Base-by-base conservation (phyloP, 2,888 invertebrate genomes). In the Polyommatus icarus region DNA sequence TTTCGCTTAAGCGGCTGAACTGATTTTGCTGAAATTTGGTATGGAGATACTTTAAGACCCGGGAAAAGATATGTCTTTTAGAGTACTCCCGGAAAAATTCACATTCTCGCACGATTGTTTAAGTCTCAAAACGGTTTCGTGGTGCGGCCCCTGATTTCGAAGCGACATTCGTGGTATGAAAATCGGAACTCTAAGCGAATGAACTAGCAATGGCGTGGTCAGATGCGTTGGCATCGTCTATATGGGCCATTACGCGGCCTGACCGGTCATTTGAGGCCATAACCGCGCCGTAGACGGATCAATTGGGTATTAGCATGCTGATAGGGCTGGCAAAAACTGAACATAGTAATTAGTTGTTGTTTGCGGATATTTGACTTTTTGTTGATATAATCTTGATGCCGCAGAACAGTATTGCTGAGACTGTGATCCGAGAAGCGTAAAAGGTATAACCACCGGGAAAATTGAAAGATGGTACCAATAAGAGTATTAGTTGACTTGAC, bases 201-300 rank as follows among this genome's bases (percentile, higher is more conserved):
- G 67, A 67, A 67, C 29, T 29, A 29, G 15, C 67, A 67, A 67
- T 67, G 12, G 67, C 67, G 20, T 20, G 67, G 67, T 67, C 67
- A 29, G 67, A 67, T 67, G 67, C 24, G 67, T 12, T 54, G 54
- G 18, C 5, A 29, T 24, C 20, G 24, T 12, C 8, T 67, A 24
- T 29, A 15, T 15, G 29, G 61, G 67, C 15, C 32, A 32, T 67
- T 67, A 15, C 29, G 67, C 29, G 32, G 29, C 4, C 67, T 67
- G 67, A 32, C 67, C 67, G 29, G 67, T 67, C 67, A 85, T 86
- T 85, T 84, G 83, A 83, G 80, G 83, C 84, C 82, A 84, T 84
- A 84, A 84, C 81, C 82, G 67, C 81, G 82, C 85, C 85, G 81
- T 85, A 85, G 84, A 85, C 80, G 85, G 86, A 83, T 86, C 85